Base-by-base conservation (phyloP, 2,797 vertebrate species). In the Pseudomugil gertrudae region DNA sequence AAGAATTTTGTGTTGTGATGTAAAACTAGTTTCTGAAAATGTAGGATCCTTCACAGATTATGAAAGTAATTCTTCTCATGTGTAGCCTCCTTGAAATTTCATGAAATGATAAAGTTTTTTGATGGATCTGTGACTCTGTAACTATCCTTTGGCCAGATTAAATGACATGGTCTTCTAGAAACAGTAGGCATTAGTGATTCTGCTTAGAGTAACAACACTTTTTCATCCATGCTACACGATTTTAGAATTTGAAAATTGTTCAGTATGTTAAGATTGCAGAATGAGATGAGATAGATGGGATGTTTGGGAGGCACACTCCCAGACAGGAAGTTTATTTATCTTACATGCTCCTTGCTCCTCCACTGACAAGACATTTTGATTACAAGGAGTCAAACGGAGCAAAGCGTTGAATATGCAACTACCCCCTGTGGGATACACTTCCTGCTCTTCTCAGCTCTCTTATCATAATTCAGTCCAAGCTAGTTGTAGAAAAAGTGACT, bases 301-400 rank as follows among this genome's bases (percentile, higher is more conserved):
- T 84, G 74, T 80, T 88, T 89, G 63, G 68, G 69, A 80, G 78
- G 74, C 89, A 84, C 81, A 85, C 89, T 88, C 87, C 84, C 84
- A 80, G 80, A 85, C 91, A 92, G 92, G 92, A 94, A 93, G 93
- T 94, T 92, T 93, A 92, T 91, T 83, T 82, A 79, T 89, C 88
- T 86, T 66, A 87, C 88, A 91, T 90, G 88, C 87, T 87, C 87
- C 89, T 80, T 71, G 70, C 83, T 81, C 70, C 67, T 90, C 89
- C 65, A 68, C 78, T 85, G 87, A 89, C 80, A 85, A 84, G 81
- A 86, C 59, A 35, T 59, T 65, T 74, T 89, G 86, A 80, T 91
- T 90, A 92, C 87, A 83, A 57, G 70, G 72, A 89, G 78, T 90
- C 81, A 91, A 92, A 90, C 89, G 11, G 90, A 92, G 84, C 88